These are phyloP conservation scores for Phylloscopus whistleri DNA, from an alignment of 2,113 vertebrate genomes.

Conservation along the genomic window DNA sequence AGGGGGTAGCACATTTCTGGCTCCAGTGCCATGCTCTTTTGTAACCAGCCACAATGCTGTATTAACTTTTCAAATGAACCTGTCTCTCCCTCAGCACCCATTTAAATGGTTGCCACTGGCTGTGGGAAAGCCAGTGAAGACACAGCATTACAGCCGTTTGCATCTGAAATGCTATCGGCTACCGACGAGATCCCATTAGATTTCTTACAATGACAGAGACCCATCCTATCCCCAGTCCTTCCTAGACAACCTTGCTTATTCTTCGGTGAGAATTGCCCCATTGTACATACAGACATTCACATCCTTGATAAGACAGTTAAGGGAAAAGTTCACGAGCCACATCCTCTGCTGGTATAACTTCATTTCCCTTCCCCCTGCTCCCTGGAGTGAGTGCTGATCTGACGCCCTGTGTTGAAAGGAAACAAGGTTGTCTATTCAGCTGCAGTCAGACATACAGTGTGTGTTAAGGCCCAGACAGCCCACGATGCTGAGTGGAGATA, in stretches of 20 bases:
- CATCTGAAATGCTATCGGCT: background rate
- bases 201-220: background rate
- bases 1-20: background rate
- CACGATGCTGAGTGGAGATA: conserved; percentile 17
- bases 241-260: background rate
- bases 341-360: background rate
- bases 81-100: background rate
- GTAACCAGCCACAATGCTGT: background rate
- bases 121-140: background rate
- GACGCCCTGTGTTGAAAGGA: conserved; percentile 21
- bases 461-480: background rate
- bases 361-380: conserved; percentile 14
- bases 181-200: background rate
- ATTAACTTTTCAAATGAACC: conserved; percentile 4
- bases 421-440: conserved; percentile 54
- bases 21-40: background rate
- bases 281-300: background rate
- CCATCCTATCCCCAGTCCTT: background rate
- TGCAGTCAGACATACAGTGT: background rate
- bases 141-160: fast-evolving
- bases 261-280: background rate
- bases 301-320: background rate
- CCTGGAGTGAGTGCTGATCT: background rate
- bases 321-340: background rate
- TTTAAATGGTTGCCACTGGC: background rate